Conservation (phyloP, 1,140 invertebrate species). For the Eupeodes corollae region DNA sequence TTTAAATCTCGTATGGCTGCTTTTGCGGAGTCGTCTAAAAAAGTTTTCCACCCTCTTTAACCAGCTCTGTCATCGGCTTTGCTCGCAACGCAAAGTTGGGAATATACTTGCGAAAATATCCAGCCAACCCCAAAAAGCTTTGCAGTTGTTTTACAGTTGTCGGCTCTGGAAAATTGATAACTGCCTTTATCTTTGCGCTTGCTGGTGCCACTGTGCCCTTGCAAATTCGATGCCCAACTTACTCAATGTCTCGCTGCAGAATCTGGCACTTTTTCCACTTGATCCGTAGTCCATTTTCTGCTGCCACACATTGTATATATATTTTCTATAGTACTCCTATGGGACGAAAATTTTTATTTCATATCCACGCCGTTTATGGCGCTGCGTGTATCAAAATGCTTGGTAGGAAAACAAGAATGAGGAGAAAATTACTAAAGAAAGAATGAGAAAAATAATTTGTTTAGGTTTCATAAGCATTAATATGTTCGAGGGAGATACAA, state of each 20-base stretch:
- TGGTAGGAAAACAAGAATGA: too few species aligned
- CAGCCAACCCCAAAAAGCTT: constrained; percentile 28
- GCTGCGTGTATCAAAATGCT: too few species aligned
- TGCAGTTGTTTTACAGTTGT: constrained; percentile 17
- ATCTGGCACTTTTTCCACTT: constrained; percentile 34
- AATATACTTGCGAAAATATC: constrained; percentile 33
- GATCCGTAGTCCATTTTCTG: constrained; percentile 26
- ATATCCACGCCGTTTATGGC: too few species aligned
- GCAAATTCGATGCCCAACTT: constrained; percentile 22
- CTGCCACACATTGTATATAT: too few species aligned
- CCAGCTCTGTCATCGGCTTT: constrained; percentile 19
- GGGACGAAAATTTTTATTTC: too few species aligned
- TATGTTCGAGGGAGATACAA: too few species aligned
- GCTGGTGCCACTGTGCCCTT: constrained; percentile 20
- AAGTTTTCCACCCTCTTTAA: constrained; percentile 13
- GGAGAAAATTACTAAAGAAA: too few species aligned
- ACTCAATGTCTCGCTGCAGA: constrained; percentile 21
- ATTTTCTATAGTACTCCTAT: too few species aligned
- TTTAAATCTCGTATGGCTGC: constrained; percentile 4
- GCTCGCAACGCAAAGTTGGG: constrained; percentile 20
- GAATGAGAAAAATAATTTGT: too few species aligned
- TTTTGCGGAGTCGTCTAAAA: not conserved
- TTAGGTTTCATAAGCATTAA: too few species aligned
- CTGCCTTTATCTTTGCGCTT: constrained; percentile 18
- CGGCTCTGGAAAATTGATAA: constrained; percentile 14